Conservation (phyloP, 1,140 invertebrate genomes). For the Lycorma delicatula region DNA sequence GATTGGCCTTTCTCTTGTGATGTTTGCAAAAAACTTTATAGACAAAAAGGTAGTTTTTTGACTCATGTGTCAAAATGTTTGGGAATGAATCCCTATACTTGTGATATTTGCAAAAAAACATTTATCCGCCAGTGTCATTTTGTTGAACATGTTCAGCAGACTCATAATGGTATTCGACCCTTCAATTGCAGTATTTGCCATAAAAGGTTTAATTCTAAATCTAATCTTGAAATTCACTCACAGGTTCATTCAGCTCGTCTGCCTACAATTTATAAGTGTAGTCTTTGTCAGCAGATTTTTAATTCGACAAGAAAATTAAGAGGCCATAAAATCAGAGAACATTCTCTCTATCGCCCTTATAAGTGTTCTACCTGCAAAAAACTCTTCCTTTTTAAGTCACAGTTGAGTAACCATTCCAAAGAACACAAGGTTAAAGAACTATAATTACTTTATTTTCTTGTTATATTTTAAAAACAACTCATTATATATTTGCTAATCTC, state of each 20-base stretch:
- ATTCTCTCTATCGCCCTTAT: not conserved
- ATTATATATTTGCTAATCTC: too few species aligned
- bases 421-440: too few species aligned
- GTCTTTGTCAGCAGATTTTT: not conserved
- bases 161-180: not conserved
- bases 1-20: not conserved
- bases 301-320: not conserved
- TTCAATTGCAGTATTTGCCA: not conserved
- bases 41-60: not conserved
- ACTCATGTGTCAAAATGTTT: conserved; percentile 1
- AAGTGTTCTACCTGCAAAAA: not conserved
- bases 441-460: too few species aligned
- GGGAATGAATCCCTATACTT: not conserved
- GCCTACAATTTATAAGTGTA: not conserved
- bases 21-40: not conserved
- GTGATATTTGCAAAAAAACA: not conserved
- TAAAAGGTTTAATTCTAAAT: not conserved
- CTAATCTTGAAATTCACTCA: not conserved
- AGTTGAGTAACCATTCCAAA: not conserved
- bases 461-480: too few species aligned
- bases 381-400: not conserved
- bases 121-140: conserved; percentile 1
- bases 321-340: not conserved
- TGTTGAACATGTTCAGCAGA: not conserved
- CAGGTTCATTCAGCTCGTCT: not conserved